Evolutionary conservation across 2,113 vertebrate species (phyloP), one percentile per base, ranked within the genome.

Genomic region (Pyxicephalus adspersus): DNA sequence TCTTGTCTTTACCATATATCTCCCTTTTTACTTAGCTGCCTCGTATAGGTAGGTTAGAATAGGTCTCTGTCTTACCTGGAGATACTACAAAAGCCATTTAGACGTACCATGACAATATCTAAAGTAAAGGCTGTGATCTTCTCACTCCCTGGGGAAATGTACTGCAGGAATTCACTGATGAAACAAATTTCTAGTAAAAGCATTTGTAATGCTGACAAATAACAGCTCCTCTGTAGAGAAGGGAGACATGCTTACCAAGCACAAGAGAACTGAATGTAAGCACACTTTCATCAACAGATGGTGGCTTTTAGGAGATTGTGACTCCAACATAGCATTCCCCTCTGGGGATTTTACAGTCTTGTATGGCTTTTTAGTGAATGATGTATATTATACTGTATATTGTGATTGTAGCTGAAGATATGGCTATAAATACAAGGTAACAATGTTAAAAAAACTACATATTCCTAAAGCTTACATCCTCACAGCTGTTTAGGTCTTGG

Each of bases 151-250:
- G 8, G 54, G 71, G 54, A 74, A 2, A 23, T 23, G 17, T 25
- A 2, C 58, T 61, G 58, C 58, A 61, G 58, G 58, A 25, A 61
- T 60, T 26, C 23, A 61, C 58, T 61, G 23, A 8, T 61, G 58
- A 26, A 61, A 61, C 22, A 61, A 61, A 61, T 61, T 23, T 60
- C 17, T 74, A 60, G 58, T 74, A 16, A 73, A 73, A 73, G 70
- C 20, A 60, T 38, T 58, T 58, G 29, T 54, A 74, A 31, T 13
- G 22, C 54, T 38, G 55, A 74, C 54, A 74, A 58, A 74, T 38
- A 34, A 34, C 19, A 72, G 55, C 52, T 73, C 3, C 0, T 31
- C 52, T 57, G 28, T 20, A 60, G 18, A 29, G 28, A 73, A 38
- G 50, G n/a, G 20, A 58, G 54, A n/a, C 29, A 58, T 15, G 26